phyloP scores from a whole-genome alignment of 2,888 invertebrate species.

The Iselma pallidipennis region DNA sequence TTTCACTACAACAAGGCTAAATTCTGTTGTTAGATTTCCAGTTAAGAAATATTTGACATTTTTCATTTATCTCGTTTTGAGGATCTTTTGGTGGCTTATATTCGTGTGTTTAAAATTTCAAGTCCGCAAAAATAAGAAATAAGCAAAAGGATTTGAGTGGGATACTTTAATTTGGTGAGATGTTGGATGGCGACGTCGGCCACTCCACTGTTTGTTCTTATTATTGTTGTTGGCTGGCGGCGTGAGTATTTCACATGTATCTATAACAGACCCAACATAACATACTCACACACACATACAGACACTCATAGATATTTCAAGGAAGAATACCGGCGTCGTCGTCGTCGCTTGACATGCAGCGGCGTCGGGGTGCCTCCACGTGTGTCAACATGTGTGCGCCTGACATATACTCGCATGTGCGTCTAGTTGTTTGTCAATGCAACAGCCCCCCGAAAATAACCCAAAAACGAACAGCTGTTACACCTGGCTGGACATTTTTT shows the following conservation, averaged over 20 bases:
- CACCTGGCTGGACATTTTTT: conserved; percentile 57
- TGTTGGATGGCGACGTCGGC: not conserved
- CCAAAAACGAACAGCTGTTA: conserved; percentile 50
- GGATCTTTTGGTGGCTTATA: no score
- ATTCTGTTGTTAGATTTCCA: no score
- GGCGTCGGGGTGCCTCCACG: conserved; percentile 65
- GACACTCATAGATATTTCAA: not conserved
- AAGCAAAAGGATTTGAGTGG: not conserved
- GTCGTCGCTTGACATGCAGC: conserved; percentile 50
- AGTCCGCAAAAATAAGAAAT: no score
- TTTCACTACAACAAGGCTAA: no score
- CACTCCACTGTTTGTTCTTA: not conserved
- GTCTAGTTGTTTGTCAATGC: conserved; percentile 48
- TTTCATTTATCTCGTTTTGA: no score
- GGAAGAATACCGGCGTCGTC: conserved; percentile 12
- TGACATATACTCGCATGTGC: conserved; percentile 63
- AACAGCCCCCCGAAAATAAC: conserved; percentile 48
- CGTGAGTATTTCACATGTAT: not conserved
- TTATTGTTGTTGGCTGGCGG: not conserved
- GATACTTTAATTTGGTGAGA: not conserved
- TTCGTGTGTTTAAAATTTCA: no score
- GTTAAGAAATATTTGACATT: no score
- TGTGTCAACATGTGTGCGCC: conserved; percentile 54
- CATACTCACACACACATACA: not conserved
- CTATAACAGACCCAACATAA: no score